Conservation (phyloP, 2,888 invertebrate genomes). For the Lasiommata megera region DNA sequence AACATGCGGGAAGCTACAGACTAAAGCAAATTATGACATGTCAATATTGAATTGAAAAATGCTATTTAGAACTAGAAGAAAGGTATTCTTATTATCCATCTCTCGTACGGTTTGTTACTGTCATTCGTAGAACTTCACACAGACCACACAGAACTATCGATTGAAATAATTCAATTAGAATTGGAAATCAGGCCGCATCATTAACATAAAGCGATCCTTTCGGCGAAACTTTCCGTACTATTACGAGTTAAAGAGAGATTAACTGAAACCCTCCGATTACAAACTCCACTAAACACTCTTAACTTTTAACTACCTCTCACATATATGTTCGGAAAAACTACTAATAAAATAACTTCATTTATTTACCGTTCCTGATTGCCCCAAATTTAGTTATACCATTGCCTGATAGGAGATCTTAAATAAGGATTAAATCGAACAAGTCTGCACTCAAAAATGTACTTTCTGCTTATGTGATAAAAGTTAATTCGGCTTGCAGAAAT, state of each 20-base stretch:
- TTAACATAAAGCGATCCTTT: not conserved
- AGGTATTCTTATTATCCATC: too few relatives aligned
- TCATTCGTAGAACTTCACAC: too few relatives aligned
- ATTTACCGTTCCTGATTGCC: constrained; percentile 9
- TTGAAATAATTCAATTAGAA: too few relatives aligned
- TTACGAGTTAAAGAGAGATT: not conserved
- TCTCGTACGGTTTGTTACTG: too few relatives aligned
- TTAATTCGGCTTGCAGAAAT: not conserved
- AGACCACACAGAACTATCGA: too few relatives aligned
- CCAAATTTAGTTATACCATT: constrained; percentile 4
- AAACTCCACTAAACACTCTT: not conserved
- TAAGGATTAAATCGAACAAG: not conserved
- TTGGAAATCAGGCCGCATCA: too few relatives aligned
- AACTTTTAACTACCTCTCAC: constrained; percentile 4
- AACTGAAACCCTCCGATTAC: not conserved
- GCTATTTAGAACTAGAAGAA: too few relatives aligned
- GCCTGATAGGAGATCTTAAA: not conserved
- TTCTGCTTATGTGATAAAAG: not conserved
- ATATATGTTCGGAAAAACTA: not conserved
- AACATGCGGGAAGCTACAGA: too few relatives aligned
- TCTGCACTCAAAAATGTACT: not conserved
- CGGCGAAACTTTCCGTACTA: not conserved
- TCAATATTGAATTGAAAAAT: too few relatives aligned
- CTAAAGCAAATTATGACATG: too few relatives aligned
- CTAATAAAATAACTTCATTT: constrained; percentile 11